These are phyloP conservation scores for Fabriciana adippe DNA, from an alignment of 2,888 invertebrate species.

Conservation along the genomic window DNA sequence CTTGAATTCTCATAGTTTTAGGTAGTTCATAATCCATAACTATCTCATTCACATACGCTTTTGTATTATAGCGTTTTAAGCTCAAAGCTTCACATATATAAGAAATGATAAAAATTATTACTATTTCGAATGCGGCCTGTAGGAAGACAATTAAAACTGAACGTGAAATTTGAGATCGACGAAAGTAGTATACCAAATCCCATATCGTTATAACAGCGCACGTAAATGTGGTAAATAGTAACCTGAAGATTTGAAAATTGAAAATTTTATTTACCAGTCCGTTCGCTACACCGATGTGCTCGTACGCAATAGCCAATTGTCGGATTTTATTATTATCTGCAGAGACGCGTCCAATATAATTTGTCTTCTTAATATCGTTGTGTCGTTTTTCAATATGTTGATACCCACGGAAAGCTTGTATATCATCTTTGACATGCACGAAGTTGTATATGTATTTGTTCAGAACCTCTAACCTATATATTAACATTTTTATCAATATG, in stretches of 20 bases:
- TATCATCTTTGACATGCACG: not conserved
- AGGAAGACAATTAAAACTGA: conserved; percentile 30
- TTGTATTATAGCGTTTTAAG: conserved; percentile 53
- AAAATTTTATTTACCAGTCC: conserved; percentile 56
- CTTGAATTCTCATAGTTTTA: conserved; percentile 56
- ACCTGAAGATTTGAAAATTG: conserved; percentile 62
- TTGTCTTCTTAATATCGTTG: not conserved
- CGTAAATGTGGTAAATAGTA: conserved; percentile 18
- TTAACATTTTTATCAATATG: conserved; percentile 7
- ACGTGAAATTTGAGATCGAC: conserved; percentile 14
- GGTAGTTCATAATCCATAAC: conserved; percentile 64
- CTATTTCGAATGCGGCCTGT: conserved; percentile 54
- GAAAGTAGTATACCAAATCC: conserved; percentile 35
- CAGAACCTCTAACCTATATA: not conserved
- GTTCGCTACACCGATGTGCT: conserved; percentile 45
- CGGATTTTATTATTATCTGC: conserved; percentile 4
- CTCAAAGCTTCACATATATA: conserved; percentile 55
- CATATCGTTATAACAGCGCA: conserved; percentile 43
- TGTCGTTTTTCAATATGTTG: not conserved
- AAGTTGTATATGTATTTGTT: conserved; percentile 6
- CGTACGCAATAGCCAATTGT: conserved; percentile 40
- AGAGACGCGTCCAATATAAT: conserved; percentile 7
- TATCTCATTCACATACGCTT: conserved; percentile 58
- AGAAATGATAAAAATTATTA: conserved; percentile 46
- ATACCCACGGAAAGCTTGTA: too few relatives aligned